Percentiles rank a stretch among this genome's conserved stretches.
Evolutionary conservation across 2,797 vertebrate genomes (phyloP).

Genomic region (Crocidura indochinensis): DNA sequence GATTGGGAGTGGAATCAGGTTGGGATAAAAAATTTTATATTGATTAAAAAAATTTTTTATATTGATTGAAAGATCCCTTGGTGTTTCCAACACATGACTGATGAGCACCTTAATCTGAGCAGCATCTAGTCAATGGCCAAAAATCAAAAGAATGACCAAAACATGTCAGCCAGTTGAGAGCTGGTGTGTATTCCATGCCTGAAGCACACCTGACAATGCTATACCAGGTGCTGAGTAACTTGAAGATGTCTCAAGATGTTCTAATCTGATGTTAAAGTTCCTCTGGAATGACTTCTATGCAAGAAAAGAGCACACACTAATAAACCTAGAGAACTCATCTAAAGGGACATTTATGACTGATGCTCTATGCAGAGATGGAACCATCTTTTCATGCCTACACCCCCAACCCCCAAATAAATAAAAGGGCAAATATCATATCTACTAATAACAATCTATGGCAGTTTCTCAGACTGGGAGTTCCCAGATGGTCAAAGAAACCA

Average conservation of each 20-base stretch:
- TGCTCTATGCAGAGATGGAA: not conserved
- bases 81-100: not conserved
- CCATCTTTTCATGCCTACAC: no score
- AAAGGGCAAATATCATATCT: not conserved
- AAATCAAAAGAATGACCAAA: constrained; percentile 13
- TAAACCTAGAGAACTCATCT: not conserved
- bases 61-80: constrained; percentile 2
- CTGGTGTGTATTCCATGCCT: constrained; percentile 1
- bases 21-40: not conserved
- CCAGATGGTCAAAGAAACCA: constrained; percentile 63
- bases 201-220: not conserved
- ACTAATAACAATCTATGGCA: not conserved
- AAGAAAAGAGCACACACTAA: not conserved
- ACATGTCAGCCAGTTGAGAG: not conserved
- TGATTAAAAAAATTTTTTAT: constrained; percentile 20
- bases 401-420: not conserved
- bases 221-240: not conserved
- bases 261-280: constrained; percentile 5
- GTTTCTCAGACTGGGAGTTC: not conserved
- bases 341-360: not conserved
- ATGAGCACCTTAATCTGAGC: not conserved
- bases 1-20: not conserved
- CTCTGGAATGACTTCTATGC: constrained; percentile 3
- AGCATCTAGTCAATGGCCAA: not conserved
- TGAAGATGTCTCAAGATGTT: constrained; percentile 47